Conservation (phyloP, 2,797 vertebrate species). For the Zenarchopterus dispar region DNA sequence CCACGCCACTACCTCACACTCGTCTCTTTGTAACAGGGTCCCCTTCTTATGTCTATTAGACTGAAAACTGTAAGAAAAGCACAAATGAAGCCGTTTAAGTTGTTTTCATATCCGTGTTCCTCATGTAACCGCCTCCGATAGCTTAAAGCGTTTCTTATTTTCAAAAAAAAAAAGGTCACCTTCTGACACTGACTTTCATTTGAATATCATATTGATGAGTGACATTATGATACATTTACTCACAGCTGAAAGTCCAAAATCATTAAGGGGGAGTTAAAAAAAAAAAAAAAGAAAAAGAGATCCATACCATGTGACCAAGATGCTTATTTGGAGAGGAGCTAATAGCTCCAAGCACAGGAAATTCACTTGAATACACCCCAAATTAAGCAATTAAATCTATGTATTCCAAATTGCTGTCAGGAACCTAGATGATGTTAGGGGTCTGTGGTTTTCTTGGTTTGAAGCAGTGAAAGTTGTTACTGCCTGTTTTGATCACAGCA, state of each 20-base stretch:
- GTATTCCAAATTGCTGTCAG: slow-evolving; percentile 28
- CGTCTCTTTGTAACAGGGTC: slow-evolving; percentile 19
- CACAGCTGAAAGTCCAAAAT: slow-evolving; percentile 30
- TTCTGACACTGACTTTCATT: background rate
- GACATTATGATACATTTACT: background rate
- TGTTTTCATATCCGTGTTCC: background rate
- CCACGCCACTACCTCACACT: slow-evolving; percentile 34
- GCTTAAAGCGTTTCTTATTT: too few relatives aligned
- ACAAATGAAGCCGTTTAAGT: background rate
- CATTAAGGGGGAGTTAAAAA: slow-evolving; percentile 7
- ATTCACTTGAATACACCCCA: slow-evolving; percentile 4
- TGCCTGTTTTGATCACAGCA: slow-evolving; percentile 63
- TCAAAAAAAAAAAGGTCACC: background rate
- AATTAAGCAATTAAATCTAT: slow-evolving; percentile 32
- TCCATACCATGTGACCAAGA: slow-evolving; percentile 14
- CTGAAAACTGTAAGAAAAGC: background rate
- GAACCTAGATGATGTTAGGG: slow-evolving; percentile 30
- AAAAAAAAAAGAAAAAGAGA: slow-evolving; percentile 15
- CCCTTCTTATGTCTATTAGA: slow-evolving; percentile 11
- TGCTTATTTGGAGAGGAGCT: slow-evolving; percentile 7
- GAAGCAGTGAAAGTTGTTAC: slow-evolving; percentile 61
- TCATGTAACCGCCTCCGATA: background rate
- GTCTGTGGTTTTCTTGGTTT: slow-evolving; percentile 50
- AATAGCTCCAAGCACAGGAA: slow-evolving; percentile 17
- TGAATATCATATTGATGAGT: background rate